Conservation (phyloP, 2,888 invertebrate species). For the Graphium colonna region DNA sequence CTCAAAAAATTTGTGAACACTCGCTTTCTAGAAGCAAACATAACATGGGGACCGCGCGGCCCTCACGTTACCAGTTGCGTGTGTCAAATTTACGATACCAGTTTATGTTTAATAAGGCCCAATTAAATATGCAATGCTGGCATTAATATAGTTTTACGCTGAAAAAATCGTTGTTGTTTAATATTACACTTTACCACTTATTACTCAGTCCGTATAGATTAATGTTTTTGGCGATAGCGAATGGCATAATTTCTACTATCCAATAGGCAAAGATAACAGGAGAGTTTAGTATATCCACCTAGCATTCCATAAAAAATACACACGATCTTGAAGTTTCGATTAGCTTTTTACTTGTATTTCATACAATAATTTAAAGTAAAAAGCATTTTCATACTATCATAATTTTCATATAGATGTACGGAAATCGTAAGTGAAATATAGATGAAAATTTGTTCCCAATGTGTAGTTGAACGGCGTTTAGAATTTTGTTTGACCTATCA, state of each 20-base stretch:
- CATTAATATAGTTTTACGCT: constrained; percentile 20
- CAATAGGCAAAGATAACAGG: constrained; percentile 25
- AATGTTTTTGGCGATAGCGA: constrained; percentile 21
- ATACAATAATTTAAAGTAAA: not conserved
- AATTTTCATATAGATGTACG: not conserved
- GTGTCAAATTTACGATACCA: too few relatives aligned
- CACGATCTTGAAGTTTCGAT: constrained; percentile 25
- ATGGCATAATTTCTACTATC: too few relatives aligned
- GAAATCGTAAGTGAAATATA: not conserved
- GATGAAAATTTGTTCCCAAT: not conserved
- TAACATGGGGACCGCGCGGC: too few relatives aligned
- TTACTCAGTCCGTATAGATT: constrained; percentile 19
- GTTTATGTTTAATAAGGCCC: constrained; percentile 26
- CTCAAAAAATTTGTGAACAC: too few relatives aligned
- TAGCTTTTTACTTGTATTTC: not conserved
- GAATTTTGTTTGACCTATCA: not conserved
- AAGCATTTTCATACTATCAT: not conserved
- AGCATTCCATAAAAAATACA: constrained; percentile 27
- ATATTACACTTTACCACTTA: constrained; percentile 22
- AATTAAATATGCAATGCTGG: constrained; percentile 30
- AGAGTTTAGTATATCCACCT: constrained; percentile 26
- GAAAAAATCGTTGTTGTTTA: constrained; percentile 21
- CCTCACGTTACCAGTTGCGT: too few relatives aligned
- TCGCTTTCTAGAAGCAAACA: too few relatives aligned
- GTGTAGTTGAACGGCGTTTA: not conserved